These are phyloP conservation scores for Gnathonemus longibarbis DNA, from an alignment of 2,113 vertebrate species.

Conservation along the genomic window DNA sequence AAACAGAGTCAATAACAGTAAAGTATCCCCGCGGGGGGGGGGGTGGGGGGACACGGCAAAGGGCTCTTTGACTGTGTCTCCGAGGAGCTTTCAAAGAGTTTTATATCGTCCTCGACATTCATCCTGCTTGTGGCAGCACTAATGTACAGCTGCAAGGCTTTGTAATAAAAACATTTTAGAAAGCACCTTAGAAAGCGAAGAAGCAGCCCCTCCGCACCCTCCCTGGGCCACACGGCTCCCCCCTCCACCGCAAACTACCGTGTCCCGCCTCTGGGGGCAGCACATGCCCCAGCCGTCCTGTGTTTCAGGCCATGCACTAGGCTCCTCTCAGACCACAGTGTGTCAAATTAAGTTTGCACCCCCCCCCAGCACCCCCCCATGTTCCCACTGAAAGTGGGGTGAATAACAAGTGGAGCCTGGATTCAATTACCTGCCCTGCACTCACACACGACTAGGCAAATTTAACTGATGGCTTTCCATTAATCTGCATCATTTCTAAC, in stretches of 20 bases:
- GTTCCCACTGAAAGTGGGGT: constrained; percentile 39
- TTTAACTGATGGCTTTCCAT: constrained; percentile 64
- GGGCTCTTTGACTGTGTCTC: not conserved
- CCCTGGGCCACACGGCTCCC: not conserved
- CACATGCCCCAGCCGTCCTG: not conserved
- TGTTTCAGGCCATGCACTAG: not conserved
- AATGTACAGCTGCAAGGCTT: not conserved
- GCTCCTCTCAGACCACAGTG: not conserved
- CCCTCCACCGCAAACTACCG: not conserved
- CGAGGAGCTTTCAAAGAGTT: not conserved
- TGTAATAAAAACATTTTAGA: not conserved
- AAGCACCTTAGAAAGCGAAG: not conserved
- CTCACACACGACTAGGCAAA: constrained; percentile 58
- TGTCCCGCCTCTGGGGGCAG: not conserved
- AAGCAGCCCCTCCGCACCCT: not conserved
- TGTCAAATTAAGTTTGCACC: not conserved
- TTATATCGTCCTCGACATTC: not conserved
- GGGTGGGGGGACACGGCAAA: not conserved
- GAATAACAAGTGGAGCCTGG: constrained; percentile 43
- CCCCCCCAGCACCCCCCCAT: not conserved
- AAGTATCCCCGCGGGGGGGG: not conserved
- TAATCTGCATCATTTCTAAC: constrained; percentile 66
- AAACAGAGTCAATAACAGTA: not conserved
- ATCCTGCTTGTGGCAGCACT: not conserved
- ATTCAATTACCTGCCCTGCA: constrained; percentile 57